Conservation (phyloP, 2,113 vertebrate genomes). For the Leptobrachium ailaonicum region DNA sequence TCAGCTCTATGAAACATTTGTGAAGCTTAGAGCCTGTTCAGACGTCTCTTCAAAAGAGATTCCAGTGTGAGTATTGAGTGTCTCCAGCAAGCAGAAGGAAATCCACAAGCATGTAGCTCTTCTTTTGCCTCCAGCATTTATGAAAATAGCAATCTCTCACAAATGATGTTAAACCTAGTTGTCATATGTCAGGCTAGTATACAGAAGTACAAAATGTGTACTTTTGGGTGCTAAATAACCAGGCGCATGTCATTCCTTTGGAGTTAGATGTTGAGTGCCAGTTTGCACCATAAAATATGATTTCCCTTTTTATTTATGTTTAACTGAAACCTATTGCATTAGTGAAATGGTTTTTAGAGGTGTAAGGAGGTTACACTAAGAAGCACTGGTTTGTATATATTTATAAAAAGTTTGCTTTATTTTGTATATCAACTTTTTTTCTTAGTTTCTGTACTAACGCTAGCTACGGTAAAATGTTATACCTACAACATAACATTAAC, state of each 20-base stretch:
- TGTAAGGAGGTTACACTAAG: conserved; percentile 68
- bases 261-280: conserved; percentile 66
- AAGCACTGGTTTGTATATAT: conserved; percentile 84
- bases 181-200: conserved; percentile 40
- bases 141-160: neutral
- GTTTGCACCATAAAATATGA: conserved; percentile 73
- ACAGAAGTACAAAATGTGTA: conserved; percentile 58
- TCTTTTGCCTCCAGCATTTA: conserved; percentile 4
- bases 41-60: too few relatives aligned
- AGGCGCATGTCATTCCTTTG: conserved; percentile 44
- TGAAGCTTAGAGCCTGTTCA: neutral
- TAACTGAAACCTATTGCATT: conserved; percentile 69
- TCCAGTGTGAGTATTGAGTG: neutral
- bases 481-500: conserved; percentile 64
- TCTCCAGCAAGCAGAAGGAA: neutral
- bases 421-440: conserved; percentile 78
- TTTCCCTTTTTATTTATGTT: conserved; percentile 74
- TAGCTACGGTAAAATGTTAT: conserved; percentile 79
- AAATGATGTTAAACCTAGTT: neutral
- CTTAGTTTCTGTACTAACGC: conserved; percentile 83
- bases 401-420: conserved; percentile 75
- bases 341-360: conserved; percentile 60
- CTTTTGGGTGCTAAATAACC: conserved; percentile 62
- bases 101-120: neutral
- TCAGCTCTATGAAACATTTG: neutral